Evolutionary conservation across 2,113 vertebrate species (phyloP), one percentile per base, ranked within the genome.

Genomic region (Chamaea fasciata): DNA sequence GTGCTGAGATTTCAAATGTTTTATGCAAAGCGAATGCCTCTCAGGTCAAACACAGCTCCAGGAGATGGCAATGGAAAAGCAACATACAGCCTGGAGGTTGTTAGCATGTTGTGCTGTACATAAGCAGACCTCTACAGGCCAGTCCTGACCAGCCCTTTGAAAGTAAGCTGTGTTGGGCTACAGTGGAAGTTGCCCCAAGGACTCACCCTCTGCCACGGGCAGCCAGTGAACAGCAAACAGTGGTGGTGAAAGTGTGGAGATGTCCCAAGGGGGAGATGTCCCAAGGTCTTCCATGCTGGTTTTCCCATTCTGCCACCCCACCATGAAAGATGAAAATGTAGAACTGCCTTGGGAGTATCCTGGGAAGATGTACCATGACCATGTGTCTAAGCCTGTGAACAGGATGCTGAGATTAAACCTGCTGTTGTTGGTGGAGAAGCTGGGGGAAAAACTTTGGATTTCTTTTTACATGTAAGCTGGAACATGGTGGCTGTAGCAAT

Each of bases 91-190:
- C 44, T 81, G 35, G 35, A 47, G 11, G 42, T 49, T 60, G 42
- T 42, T 57, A 57, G 27, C 13, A 14, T 1, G 1, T 77, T 0
- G 0, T 46, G 30, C 47, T 59, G 9, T 46, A 16, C 9, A 6
- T 12, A 24, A 83, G 14, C 30, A 67, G 75, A 57, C 27, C 30
- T 76, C 63, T 19, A 13, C 42, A 49, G 23, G 35, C 33, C 63
- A 63, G 49, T 70, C 30, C 55, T 87, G 41, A 56, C 28, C 21
- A 42, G 22, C 31, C 23, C 21, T 74, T 64, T 85, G 50, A 70
- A 92, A 81, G 60, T 18, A 65, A 78, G 21, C 50, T 65, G 15
- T 81, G 47, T 70, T 56, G 60, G 33, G 18, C 39, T 41, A 11
- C 6, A 2, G 23, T 42, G 49, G 59, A 73, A 44, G 27, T 27